Base-by-base conservation (phyloP, 2,888 invertebrate genomes). In the Lottia gigantea region DNA sequence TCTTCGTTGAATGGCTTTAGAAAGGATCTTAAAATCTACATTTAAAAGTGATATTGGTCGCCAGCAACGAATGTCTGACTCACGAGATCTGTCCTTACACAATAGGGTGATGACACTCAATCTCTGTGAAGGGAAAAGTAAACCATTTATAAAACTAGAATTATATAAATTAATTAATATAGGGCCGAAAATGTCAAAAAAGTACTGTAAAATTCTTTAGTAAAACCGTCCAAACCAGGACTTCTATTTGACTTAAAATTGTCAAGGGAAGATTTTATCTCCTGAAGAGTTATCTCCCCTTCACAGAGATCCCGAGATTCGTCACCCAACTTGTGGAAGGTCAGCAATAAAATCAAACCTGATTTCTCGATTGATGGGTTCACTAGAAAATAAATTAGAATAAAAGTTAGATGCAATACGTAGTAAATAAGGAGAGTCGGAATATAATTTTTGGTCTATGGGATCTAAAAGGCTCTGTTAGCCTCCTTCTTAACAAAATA, bases 1-100 rank as follows among this genome's bases (percentile, higher is more conserved):
- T 11, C 73, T 25, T 25, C 65, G 63, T 62, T 71, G 47, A 62
- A 73, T 46, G 12, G 46, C 47, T 61, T 71, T 73, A 26, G 73
- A 46, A 16, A 71, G 26, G n/a, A 55, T 23, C 6, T 55, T 55
- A 55, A n/a, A 55, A 55, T 55, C 55, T n/a, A 55, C 2, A 55
- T n/a, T 55, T 55, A n/a, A n/a, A 19, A 16, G 49, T 19, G 55
- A 55, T 12, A 55, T 55, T 6, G 55, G 55, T 8, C 49, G 16
- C 49, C 49, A 49, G 11, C 16, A 49, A 19, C 19, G 16, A 6
- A 55, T n/a, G 6, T 55, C 55, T 6, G n/a, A n/a, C 15, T n/a
- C 55, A 55, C 55, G n/a, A 19, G 8, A 11, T 55, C n/a, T n/a
- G 16, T n/a, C 55, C 19, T 49, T 49, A 49, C 49, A 49, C 16